A percentile compares a stretch with the other conserved stretches of the same genome.
Conservation (phyloP, 2,113 vertebrate genomes). For the Cariama cristata region DNA sequence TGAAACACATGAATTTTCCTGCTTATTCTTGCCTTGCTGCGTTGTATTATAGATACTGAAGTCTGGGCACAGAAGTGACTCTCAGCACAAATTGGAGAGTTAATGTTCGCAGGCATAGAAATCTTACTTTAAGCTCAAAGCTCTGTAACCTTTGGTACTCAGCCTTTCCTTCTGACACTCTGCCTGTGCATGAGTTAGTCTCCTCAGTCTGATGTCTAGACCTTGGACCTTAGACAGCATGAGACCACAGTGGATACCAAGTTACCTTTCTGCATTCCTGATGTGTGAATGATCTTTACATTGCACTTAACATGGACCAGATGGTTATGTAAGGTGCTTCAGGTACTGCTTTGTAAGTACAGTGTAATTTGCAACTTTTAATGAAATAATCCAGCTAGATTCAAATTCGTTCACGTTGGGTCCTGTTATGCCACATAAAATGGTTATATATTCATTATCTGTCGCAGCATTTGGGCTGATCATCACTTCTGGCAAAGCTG, state of each 20-base stretch:
- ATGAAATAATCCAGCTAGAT: slow-evolving; percentile 18
- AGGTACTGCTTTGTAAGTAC: slow-evolving; percentile 59
- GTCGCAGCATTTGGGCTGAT: neutral
- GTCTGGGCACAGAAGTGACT: neutral
- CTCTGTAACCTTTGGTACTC: slow-evolving; percentile 22
- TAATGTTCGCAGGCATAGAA: neutral
- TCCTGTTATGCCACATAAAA: neutral
- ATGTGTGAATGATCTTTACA: slow-evolving; percentile 86
- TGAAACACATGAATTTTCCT: neutral
- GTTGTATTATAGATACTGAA: neutral
- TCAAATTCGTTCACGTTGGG: neutral
- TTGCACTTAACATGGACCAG: slow-evolving; percentile 84
- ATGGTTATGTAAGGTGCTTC: slow-evolving; percentile 73
- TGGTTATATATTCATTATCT: slow-evolving; percentile 24
- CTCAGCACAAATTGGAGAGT: neutral
- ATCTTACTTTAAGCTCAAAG: slow-evolving; percentile 35
- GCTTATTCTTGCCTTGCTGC: neutral
- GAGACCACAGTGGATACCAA: slow-evolving; percentile 73
- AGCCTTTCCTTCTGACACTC: slow-evolving; percentile 10
- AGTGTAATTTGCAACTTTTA: slow-evolving; percentile 21
- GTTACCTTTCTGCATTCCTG: slow-evolving; percentile 81
- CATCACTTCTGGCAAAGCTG: slow-evolving; percentile 19
- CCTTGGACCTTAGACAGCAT: slow-evolving; percentile 80
- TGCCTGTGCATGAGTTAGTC: slow-evolving; percentile 75
- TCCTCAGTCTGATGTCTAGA: slow-evolving; percentile 87